phyloP scores from a whole-genome alignment of 2,888 invertebrate genomes.

The Zygogramma bicolorata region DNA sequence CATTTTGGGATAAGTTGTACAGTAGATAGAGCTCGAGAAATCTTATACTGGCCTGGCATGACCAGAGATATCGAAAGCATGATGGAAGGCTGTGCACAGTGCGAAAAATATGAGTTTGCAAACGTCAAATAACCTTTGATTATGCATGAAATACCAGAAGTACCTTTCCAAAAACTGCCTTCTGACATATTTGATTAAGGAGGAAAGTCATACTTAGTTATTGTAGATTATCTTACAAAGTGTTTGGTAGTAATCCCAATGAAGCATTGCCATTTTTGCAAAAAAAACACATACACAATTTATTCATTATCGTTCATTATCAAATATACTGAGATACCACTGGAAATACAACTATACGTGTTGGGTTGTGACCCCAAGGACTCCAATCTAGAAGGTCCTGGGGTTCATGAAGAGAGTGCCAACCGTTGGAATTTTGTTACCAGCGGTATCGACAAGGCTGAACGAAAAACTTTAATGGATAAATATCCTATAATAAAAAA shows the following conservation, averaged over 20 bases:
- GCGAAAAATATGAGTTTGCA: constrained; percentile 29
- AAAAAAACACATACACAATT: too few species aligned
- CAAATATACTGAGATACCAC: too few species aligned
- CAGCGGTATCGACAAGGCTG: too few species aligned
- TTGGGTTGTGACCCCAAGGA: too few species aligned
- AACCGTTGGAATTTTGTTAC: too few species aligned
- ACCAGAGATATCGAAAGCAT: constrained; percentile 28
- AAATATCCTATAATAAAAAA: too few species aligned
- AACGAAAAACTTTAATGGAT: too few species aligned
- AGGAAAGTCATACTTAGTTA: constrained; percentile 20
- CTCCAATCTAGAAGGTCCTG: too few species aligned
- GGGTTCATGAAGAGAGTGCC: too few species aligned
- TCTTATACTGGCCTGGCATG: constrained; percentile 34
- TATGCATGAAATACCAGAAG: constrained; percentile 15
- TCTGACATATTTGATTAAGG: constrained; percentile 21
- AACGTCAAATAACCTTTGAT: constrained; percentile 31
- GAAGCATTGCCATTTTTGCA: too few species aligned
- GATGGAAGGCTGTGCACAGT: constrained; percentile 23
- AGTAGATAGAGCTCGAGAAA: constrained; percentile 20
- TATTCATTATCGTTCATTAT: too few species aligned
- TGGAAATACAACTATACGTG: too few species aligned
- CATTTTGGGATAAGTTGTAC: constrained; percentile 27
- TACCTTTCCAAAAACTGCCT: constrained; percentile 26
- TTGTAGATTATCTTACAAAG: constrained; percentile 26
- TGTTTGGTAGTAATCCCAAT: constrained; percentile 23